phyloP scores from a whole-genome alignment of 2,113 vertebrate genomes.

The Ariopsis seemanni region DNA sequence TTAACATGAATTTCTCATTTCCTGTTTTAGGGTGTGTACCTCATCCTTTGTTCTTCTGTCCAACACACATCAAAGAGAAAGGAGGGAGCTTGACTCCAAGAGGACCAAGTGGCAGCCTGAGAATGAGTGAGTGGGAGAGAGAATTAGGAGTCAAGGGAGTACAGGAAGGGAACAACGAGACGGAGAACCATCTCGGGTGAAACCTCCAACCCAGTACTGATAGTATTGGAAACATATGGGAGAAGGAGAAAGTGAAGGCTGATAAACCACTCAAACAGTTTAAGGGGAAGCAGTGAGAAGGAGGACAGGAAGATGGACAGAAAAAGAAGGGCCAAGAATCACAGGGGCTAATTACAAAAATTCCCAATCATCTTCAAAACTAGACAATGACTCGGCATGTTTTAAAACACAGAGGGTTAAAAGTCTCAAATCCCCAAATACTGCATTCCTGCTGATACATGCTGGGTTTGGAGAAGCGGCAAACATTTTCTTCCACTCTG shows the following conservation, averaged over 20 bases:
- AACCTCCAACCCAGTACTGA: background rate
- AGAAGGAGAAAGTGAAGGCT: slow-evolving; percentile 16
- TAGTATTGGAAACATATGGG: slow-evolving; percentile 22
- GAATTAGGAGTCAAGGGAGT: background rate
- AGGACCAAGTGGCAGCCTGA: slow-evolving; percentile 34
- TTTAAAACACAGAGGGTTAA: slow-evolving; percentile 30
- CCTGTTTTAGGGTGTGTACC: slow-evolving; percentile 75
- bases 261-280: slow-evolving; percentile 24
- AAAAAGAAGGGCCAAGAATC: background rate
- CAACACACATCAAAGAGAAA: slow-evolving; percentile 70
- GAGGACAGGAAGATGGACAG: background rate
- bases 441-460: background rate
- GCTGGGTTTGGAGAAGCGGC: slow-evolving; percentile 57
- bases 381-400: slow-evolving; percentile 9
- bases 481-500: slow-evolving; percentile 60
- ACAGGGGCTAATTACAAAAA: background rate
- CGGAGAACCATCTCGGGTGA: background rate
- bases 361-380: slow-evolving; percentile 10
- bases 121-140: slow-evolving; percentile 31
- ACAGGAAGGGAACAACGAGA: background rate
- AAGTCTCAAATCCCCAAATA: background rate
- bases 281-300: background rate
- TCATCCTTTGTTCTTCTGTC: slow-evolving; percentile 69
- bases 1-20: slow-evolving; percentile 75
- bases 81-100: background rate